Conservation (phyloP, 2,113 vertebrate species). For the Percina caprodes region DNA sequence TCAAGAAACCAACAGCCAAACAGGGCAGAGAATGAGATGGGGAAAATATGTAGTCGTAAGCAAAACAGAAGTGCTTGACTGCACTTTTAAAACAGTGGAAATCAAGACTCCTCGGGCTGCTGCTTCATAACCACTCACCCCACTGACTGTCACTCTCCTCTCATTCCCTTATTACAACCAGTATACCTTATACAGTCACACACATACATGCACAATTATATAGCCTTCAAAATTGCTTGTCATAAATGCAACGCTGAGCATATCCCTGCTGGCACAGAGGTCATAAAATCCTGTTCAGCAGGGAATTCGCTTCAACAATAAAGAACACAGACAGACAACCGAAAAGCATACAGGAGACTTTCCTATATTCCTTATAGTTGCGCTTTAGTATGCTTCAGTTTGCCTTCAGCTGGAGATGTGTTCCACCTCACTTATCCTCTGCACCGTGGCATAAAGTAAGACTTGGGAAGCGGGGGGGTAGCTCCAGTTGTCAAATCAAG, state of each 20-base stretch:
- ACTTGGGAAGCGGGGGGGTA: conserved; percentile 18
- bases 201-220: conserved; percentile 37
- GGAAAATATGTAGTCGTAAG: conserved; percentile 60
- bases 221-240: conserved; percentile 49
- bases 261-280: conserved; percentile 46
- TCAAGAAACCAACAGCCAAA: conserved; percentile 47
- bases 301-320: conserved; percentile 38
- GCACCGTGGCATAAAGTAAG: conserved; percentile 35
- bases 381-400: conserved; percentile 39
- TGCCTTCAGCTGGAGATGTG: conserved; percentile 34
- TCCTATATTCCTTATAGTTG: conserved; percentile 30
- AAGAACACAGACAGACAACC: background rate
- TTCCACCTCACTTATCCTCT: conserved; percentile 52
- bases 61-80: conserved; percentile 67
- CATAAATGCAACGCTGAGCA: conserved; percentile 6
- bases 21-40: conserved; percentile 36
- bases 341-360: conserved; percentile 29
- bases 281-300: conserved; percentile 67
- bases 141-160: conserved; percentile 24
- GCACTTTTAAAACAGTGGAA: conserved; percentile 72
- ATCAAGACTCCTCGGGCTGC: conserved; percentile 49
- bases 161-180: conserved; percentile 26
- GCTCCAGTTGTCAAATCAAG: conserved; percentile 30
- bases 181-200: conserved; percentile 6
- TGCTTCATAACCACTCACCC: conserved; percentile 45